Evolutionary conservation across 2,797 vertebrate species (phyloP).

Genomic region (Pteronotus mesoamericanus): DNA sequence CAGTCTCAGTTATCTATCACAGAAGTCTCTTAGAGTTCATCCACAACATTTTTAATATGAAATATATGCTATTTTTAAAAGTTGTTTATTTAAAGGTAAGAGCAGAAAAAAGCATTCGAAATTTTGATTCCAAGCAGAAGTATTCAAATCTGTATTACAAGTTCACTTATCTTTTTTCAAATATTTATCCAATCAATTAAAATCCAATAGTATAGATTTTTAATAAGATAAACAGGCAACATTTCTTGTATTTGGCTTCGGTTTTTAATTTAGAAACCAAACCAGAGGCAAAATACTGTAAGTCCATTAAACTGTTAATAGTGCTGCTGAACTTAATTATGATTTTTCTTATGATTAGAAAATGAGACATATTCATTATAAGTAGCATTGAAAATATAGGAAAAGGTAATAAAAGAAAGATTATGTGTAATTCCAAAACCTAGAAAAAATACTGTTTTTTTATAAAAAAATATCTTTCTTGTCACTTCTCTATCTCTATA

Average conservation of each 20-base stretch:
- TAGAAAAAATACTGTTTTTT: background rate
- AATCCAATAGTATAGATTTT: background rate
- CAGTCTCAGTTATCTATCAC: background rate
- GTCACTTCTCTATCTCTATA: background rate
- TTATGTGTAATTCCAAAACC: background rate
- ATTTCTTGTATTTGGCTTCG: background rate
- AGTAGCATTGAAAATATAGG: background rate
- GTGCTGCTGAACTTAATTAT: background rate
- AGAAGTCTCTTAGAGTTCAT: background rate
- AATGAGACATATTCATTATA: background rate
- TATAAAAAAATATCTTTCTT: background rate
- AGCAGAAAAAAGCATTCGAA: background rate
- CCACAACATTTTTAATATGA: background rate
- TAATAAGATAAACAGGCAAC: background rate
- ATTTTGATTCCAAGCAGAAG: background rate
- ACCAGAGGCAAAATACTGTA: background rate
- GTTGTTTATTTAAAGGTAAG: background rate
- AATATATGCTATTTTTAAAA: background rate
- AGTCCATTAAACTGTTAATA: background rate
- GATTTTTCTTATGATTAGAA: background rate
- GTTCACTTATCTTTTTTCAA: background rate
- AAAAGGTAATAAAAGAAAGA: background rate
- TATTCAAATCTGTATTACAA: background rate
- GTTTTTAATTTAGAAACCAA: slow-evolving; percentile 10
- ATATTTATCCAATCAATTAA: background rate